Conservation (phyloP, 2,888 invertebrate genomes). For the Caenorhabditis uteleia region DNA sequence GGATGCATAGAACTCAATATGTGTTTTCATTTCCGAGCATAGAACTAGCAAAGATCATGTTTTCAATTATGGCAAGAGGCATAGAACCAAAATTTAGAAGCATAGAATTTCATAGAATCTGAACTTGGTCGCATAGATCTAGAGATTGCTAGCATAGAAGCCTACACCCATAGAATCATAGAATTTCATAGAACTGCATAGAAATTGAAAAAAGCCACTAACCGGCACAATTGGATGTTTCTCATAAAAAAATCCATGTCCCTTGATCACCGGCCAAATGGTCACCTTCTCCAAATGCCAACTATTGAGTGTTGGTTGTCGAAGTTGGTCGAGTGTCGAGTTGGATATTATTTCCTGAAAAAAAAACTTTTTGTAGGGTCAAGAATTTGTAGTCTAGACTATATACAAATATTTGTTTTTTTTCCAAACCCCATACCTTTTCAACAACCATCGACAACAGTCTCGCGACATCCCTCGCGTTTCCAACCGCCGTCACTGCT, state of each 20-base stretch:
- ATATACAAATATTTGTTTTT: too few species aligned
- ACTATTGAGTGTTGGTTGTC: slow-evolving; percentile 52
- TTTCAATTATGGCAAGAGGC: too few species aligned
- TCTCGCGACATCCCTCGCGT: slow-evolving; percentile 51
- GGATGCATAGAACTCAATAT: too few species aligned
- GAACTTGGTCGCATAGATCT: too few species aligned
- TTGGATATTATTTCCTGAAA: slow-evolving; percentile 54
- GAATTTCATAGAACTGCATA: not conserved
- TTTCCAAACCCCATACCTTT: slow-evolving; percentile 10
- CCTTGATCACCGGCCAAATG: slow-evolving; percentile 63
- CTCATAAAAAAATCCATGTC: slow-evolving; percentile 67
- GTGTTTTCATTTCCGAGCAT: too few species aligned
- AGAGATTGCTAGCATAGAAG: too few species aligned
- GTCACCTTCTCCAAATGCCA: slow-evolving; percentile 64
- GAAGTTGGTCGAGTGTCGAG: slow-evolving; percentile 43
- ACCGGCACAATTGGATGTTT: slow-evolving; percentile 58
- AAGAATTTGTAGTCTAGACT: too few species aligned
- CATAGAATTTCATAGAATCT: too few species aligned
- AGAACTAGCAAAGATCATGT: too few species aligned
- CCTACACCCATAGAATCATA: too few species aligned
- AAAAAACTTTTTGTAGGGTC: too few species aligned
- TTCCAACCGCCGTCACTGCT: slow-evolving; percentile 58
- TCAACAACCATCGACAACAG: slow-evolving; percentile 53
- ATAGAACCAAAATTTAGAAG: too few species aligned
- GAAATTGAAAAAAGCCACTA: not conserved